Conservation (phyloP, 1,140 invertebrate species). For the Anastatus disparis region DNA sequence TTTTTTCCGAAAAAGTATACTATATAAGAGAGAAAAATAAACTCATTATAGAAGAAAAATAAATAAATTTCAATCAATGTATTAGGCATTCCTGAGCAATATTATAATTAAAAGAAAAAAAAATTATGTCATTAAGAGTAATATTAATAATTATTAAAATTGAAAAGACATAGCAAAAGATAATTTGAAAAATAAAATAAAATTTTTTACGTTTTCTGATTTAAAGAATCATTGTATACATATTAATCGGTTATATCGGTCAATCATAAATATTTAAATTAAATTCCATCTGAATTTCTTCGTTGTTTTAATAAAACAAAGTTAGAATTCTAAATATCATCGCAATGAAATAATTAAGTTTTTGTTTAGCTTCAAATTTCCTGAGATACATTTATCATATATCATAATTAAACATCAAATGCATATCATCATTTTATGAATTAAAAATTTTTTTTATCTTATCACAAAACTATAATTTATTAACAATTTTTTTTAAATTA, state of each 20-base stretch:
- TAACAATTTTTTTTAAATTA: too few species aligned
- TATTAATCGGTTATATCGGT: constrained; percentile 65
- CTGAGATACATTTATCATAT: too few species aligned
- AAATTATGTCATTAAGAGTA: background rate
- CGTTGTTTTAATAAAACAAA: too few species aligned
- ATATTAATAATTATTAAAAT: constrained; percentile 13
- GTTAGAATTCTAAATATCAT: constrained; percentile 28
- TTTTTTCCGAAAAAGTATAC: too few species aligned
- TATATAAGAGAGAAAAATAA: constrained; percentile 10
- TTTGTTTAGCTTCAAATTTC: too few species aligned
- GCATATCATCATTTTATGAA: too few species aligned
- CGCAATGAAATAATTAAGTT: too few species aligned
- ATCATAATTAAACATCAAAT: too few species aligned
- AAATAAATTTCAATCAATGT: constrained; percentile 56
- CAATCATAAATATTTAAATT: constrained; percentile 63
- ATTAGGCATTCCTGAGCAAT: constrained; percentile 59
- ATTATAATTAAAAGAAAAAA: constrained; percentile 58
- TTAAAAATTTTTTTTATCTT: too few species aligned
- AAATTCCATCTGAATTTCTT: constrained; percentile 61
- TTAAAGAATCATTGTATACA: constrained; percentile 56
- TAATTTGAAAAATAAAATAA: constrained; percentile 42
- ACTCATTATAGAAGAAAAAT: constrained; percentile 9
- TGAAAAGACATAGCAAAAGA: constrained; percentile 43
- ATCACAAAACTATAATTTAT: too few species aligned
- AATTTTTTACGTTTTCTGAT: constrained; percentile 61